A percentile compares a stretch with the other conserved stretches of the same genome.
phyloP scores from a whole-genome alignment of 2,888 invertebrate species.

The Rhaphigaster nebulosa region DNA sequence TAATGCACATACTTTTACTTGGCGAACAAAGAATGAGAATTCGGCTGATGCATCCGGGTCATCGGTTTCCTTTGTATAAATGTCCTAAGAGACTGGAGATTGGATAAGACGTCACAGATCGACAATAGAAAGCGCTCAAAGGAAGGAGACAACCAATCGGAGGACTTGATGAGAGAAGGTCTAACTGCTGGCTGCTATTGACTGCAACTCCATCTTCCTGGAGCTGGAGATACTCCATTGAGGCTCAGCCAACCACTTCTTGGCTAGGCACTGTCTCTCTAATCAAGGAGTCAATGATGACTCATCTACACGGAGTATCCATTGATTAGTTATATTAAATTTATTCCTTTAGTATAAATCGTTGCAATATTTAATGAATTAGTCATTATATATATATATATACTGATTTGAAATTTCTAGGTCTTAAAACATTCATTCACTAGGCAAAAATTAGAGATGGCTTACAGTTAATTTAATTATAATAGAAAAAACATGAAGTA shows the following conservation, averaged over 20 bases:
- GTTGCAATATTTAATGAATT: too few species aligned
- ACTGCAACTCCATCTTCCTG: not conserved
- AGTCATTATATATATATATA: too few species aligned
- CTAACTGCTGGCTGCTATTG: not conserved
- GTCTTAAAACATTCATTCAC: too few species aligned
- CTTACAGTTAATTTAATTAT: too few species aligned
- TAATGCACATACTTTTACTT: too few species aligned
- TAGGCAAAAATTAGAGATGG: too few species aligned
- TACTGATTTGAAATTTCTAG: too few species aligned
- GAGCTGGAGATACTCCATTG: not conserved
- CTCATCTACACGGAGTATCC: not conserved
- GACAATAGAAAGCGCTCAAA: not conserved
- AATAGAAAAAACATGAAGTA: too few species aligned
- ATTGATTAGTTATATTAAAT: not conserved
- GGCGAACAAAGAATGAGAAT: not conserved
- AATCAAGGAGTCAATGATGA: not conserved
- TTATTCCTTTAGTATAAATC: too few species aligned
- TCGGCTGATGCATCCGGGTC: not conserved
- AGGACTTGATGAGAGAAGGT: not conserved
- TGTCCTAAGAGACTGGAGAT: not conserved
- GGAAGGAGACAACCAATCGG: slow-evolving; percentile 15
- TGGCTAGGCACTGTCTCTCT: not conserved
- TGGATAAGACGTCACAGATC: not conserved
- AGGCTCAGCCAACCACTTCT: too few species aligned
- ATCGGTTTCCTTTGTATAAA: not conserved